Base-by-base conservation (phyloP, 2,888 invertebrate genomes). In the Lithophane socia region DNA sequence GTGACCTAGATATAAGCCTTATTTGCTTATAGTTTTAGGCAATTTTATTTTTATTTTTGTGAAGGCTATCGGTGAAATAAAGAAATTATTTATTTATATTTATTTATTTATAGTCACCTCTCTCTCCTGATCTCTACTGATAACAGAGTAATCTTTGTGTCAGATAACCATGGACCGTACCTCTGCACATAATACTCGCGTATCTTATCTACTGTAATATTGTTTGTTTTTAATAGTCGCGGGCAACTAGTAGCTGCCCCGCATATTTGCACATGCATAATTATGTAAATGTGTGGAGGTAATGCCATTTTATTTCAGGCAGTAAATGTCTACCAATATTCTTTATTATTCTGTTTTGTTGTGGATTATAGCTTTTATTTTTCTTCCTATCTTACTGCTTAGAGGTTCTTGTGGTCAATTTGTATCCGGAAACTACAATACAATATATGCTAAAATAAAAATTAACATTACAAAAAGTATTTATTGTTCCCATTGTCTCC, bases 171-270 rank as follows among this genome's bases (percentile, higher is more conserved):
- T 24, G 12, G n/a, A 52, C 8, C 3, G 60, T 29, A n/a, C 16
- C 44, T 65, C 16, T n/a, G 42, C 44, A 37, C 49, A 73, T 58
- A 66, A 58, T 16, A 29, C 42, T 13, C 21, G 4, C 60, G 12
- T 76, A 67, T 81, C 76, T 84, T 73, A 85, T 83, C 73, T 81
- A 4, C 52, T 2, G 72, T 49, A 16, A 68, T 58, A 42, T 64
- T 63, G 42, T 72, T 73, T 77, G 18, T 60, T 18, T 78, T 67
- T 49, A n/a, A 56, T 29, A 12, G 29, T 44, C 67, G 54, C 49
- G 47, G 56, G 63, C 21, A 29, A 52, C 21, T 49, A 54, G 47
- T 61, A 65, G 54, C 69, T 1, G 42, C 3, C 7, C 5, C 29
- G 29, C 4, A 58, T 71, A 71, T 81, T 80, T 75, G 66, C 47